A percentile compares a stretch with the other conserved stretches of the same genome.
These are phyloP conservation scores for Trimorus sp. DNA, from an alignment of 2,888 invertebrate species.

Conservation along the genomic window DNA sequence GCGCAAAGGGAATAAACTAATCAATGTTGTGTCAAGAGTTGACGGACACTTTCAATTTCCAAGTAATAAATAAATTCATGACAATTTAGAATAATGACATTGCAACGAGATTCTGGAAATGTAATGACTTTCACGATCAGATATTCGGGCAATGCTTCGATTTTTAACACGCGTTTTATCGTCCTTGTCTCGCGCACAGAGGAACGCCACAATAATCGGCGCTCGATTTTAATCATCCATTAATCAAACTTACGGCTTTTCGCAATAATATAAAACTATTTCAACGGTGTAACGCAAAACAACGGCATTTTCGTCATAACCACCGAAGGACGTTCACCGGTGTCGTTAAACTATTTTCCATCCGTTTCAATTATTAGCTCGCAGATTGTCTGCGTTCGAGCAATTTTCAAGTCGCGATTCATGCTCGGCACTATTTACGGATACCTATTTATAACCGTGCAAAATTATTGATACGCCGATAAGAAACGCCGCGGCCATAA, in stretches of 20 bases:
- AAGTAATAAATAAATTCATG: constrained; percentile 54
- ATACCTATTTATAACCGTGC: no score
- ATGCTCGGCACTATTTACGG: no score
- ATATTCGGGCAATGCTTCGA: constrained; percentile 29
- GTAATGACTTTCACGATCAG: constrained; percentile 40
- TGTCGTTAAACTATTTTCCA: not conserved
- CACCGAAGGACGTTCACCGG: not conserved
- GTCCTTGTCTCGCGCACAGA: constrained; percentile 7
- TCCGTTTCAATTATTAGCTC: no score
- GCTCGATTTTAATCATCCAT: constrained; percentile 30
- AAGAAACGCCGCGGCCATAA: not conserved
- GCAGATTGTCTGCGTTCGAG: no score
- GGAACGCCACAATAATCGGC: not conserved
- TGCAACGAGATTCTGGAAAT: constrained; percentile 34
- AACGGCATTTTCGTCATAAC: not conserved
- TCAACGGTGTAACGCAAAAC: no score
- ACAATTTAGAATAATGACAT: constrained; percentile 50
- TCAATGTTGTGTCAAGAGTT: constrained; percentile 40
- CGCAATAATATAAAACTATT: not conserved
- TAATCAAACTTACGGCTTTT: constrained; percentile 15
- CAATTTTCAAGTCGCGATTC: not conserved
- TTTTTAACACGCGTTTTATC: constrained; percentile 6
- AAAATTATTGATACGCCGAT: no score
- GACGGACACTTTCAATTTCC: constrained; percentile 61
- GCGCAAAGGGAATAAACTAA: constrained; percentile 39